Percentiles rank a stretch among this genome's conserved stretches.
Conservation (phyloP, 2,888 invertebrate genomes). For the Criorhina ranunculi region DNA sequence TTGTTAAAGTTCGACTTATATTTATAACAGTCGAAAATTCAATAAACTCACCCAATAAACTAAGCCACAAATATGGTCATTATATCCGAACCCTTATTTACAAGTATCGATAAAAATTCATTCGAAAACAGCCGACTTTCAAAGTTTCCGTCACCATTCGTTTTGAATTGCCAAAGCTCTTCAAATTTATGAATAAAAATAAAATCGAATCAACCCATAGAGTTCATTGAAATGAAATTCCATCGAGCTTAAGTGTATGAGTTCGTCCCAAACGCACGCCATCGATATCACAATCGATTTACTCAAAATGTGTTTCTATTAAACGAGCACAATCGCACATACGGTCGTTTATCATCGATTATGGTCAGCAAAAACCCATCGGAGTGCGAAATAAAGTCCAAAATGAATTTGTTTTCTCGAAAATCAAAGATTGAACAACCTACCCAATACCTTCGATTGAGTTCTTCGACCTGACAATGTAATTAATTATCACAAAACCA, state of each 20-base stretch:
- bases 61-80: constrained; percentile 13
- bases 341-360: constrained; percentile 59
- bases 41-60: background rate
- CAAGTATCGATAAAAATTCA: constrained; percentile 32
- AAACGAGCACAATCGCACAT: constrained; percentile 39
- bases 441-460: constrained; percentile 26
- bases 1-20: background rate
- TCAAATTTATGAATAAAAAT: constrained; percentile 46
- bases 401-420: background rate
- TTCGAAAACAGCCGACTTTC: constrained; percentile 20
- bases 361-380: constrained; percentile 23
- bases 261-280: background rate
- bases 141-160: constrained; percentile 13
- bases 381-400: constrained; percentile 11
- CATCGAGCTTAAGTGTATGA: constrained; percentile 1
- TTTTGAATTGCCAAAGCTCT: constrained; percentile 32
- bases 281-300: constrained; percentile 38
- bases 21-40: constrained; percentile 1
- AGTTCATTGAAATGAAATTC: constrained; percentile 8
- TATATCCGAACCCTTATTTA: constrained; percentile 6
- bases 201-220: constrained; percentile 30
- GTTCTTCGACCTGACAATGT: constrained; percentile 44
- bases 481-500: constrained; percentile 64
- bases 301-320: constrained; percentile 41
- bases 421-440: constrained; percentile 39